Conservation (phyloP, 2,113 vertebrate species). For the Leuciscus idus region DNA sequence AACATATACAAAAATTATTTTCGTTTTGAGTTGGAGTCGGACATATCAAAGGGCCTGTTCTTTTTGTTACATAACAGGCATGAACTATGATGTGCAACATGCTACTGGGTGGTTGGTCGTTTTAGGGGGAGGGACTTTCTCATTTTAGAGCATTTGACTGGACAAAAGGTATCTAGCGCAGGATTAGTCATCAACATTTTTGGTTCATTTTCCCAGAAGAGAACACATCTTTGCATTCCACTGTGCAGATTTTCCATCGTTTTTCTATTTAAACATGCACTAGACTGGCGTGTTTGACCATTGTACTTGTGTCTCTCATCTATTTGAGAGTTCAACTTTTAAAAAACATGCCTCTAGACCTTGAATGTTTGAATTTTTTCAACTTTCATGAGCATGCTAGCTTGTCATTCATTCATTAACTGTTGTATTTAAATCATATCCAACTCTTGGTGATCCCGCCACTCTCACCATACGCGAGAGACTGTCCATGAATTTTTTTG, state of each 20-base stretch:
- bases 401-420: no score
- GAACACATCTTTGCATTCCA: background rate
- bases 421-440: no score
- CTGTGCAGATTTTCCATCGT: background rate
- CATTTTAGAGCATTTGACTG: background rate
- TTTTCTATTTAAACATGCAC: background rate
- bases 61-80: background rate
- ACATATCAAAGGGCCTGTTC: background rate
- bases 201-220: background rate
- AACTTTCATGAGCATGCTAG: background rate
- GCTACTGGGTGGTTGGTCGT: background rate
- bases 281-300: no score
- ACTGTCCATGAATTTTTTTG: no score
- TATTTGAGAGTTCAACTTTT: no score
- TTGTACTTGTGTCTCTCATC: no score
- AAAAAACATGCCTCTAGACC: no score
- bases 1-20: background rate
- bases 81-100: background rate
- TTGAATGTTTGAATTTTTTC: background rate
- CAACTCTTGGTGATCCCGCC: no score
- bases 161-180: background rate
- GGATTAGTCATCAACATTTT: background rate
- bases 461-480: no score
- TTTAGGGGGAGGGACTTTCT: background rate
- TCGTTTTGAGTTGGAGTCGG: background rate